These are phyloP conservation scores for Drosophila percnosoma DNA, from an alignment of 2,888 invertebrate species.

Conservation along the genomic window DNA sequence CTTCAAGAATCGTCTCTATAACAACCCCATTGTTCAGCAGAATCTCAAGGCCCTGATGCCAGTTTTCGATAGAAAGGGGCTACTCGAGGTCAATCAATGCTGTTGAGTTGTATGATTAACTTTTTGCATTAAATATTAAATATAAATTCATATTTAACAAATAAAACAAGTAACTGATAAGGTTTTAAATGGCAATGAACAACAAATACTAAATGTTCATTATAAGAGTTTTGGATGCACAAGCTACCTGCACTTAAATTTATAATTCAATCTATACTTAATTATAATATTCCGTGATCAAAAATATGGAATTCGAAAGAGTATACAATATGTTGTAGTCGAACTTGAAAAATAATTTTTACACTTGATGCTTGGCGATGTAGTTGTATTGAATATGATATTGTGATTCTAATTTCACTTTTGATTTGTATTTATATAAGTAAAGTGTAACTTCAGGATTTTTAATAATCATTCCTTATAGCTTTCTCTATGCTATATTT, in stretches of 20 bases:
- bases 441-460: neutral
- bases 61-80: conserved; percentile 79
- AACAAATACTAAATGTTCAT: neutral
- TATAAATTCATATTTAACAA: neutral
- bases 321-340: neutral
- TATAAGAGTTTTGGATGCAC: neutral
- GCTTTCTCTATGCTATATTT: too few relatives aligned
- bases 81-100: conserved; percentile 80
- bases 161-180: neutral
- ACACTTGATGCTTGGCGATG: neutral
- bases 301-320: neutral
- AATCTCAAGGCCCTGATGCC: conserved; percentile 82
- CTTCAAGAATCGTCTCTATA: conserved; percentile 81
- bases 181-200: neutral
- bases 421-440: neutral
- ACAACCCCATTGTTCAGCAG: conserved; percentile 80
- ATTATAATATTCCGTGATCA: neutral
- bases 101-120: conserved; percentile 7
- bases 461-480: neutral
- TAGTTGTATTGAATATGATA: neutral
- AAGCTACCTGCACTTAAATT: neutral
- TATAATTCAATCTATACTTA: neutral
- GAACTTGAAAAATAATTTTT: neutral
- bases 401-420: neutral
- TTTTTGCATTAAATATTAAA: too few relatives aligned